Conservation (phyloP, 2,797 vertebrate species). For the Scomberomorus guttatus region DNA sequence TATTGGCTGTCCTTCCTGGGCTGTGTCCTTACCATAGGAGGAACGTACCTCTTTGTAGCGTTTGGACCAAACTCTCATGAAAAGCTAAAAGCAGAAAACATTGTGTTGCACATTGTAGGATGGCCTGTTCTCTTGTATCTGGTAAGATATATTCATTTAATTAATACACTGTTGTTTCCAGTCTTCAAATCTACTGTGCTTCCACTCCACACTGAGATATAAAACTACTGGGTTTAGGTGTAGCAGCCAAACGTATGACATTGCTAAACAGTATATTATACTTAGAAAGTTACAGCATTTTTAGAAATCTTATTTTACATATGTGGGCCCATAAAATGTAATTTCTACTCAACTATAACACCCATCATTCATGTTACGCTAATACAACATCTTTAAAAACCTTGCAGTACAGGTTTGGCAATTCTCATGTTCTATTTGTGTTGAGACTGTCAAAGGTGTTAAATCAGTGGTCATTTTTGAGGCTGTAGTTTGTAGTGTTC, state of each 20-base stretch:
- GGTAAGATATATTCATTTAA: slow-evolving; percentile 84
- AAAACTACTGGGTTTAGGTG: background rate
- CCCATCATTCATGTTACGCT: background rate
- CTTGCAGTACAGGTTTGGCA: slow-evolving; percentile 13
- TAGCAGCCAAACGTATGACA: background rate
- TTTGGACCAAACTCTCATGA: slow-evolving; percentile 97
- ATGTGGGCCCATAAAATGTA: background rate
- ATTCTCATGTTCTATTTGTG: background rate
- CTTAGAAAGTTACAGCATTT: background rate
- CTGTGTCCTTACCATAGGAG: slow-evolving; percentile 88
- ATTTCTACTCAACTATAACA: background rate
- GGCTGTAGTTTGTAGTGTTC: background rate
- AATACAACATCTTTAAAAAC: background rate
- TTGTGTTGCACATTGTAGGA: slow-evolving; percentile 92
- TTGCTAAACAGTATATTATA: background rate
- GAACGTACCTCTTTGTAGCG: slow-evolving; percentile 94
- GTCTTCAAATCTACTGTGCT: background rate
- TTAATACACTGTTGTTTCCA: background rate
- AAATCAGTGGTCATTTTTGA: background rate
- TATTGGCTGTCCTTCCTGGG: slow-evolving; percentile 93
- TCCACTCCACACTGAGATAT: background rate
- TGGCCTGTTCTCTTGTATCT: slow-evolving; percentile 96
- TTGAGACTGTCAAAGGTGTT: background rate
- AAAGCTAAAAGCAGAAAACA: slow-evolving; percentile 91
- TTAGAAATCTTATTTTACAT: background rate